Conservation (phyloP, 2,888 invertebrate genomes). For the Pantelozetes paolii region DNA sequence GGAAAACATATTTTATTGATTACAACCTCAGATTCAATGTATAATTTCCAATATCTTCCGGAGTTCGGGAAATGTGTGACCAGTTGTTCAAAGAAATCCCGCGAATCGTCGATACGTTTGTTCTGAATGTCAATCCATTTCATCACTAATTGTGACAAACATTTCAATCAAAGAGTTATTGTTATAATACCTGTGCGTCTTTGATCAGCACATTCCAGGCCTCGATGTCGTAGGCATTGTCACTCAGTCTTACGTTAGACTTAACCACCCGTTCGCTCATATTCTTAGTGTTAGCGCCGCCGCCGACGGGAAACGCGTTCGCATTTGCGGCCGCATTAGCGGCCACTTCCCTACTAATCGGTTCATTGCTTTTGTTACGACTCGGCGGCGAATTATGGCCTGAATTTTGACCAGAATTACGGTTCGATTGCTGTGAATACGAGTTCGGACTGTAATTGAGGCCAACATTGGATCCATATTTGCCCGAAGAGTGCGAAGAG, state of each 20-base stretch:
- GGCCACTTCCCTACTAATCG: background rate
- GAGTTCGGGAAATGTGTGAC: slow-evolving; percentile 90
- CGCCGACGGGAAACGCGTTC: background rate
- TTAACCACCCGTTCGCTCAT: slow-evolving; percentile 53
- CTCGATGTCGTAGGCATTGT: slow-evolving; percentile 88
- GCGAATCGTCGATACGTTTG: slow-evolving; percentile 68
- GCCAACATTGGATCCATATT: slow-evolving; percentile 18
- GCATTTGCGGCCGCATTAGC: background rate
- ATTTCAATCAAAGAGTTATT: slow-evolving; percentile 54
- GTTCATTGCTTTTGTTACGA: background rate
- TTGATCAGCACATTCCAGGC: slow-evolving; percentile 94
- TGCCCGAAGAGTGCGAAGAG: slow-evolving; percentile 5
- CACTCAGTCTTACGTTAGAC: slow-evolving; percentile 63
- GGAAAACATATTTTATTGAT: slow-evolving; percentile 36
- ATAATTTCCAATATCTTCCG: slow-evolving; percentile 97
- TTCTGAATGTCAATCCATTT: slow-evolving; percentile 36
- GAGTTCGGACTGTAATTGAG: slow-evolving; percentile 9
- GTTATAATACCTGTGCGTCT: slow-evolving; percentile 63
- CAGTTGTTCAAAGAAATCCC: slow-evolving; percentile 88
- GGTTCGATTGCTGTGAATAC: background rate
- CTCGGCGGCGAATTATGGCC: slow-evolving; percentile 3
- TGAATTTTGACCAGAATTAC: background rate
- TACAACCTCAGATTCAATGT: slow-evolving; percentile 88
- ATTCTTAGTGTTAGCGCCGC: slow-evolving; percentile 36
- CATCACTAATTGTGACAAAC: background rate